Evolutionary conservation across 2,888 invertebrate genomes (phyloP), one percentile per base, ranked within the genome.

Genomic region (Morpho deidamia): DNA sequence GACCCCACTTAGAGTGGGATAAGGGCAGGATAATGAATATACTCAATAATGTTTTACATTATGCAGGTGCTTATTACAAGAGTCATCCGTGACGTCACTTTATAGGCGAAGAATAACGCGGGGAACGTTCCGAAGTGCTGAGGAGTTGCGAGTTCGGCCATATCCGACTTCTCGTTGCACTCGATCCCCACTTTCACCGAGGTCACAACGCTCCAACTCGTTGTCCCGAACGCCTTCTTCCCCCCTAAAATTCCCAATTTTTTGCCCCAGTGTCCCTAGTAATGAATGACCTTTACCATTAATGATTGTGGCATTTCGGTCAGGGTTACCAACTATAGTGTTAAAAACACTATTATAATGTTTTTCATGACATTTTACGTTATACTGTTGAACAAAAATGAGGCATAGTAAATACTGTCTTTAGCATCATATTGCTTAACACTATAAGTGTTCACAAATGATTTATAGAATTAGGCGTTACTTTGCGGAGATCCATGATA

Each of bases 21-120:
- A n/a, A n/a, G n/a, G n/a, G n/a, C n/a, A n/a, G n/a, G n/a, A n/a
- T n/a, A n/a, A n/a, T n/a, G n/a, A n/a, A n/a, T n/a, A n/a, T n/a
- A n/a, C n/a, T n/a, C n/a, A n/a, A n/a, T n/a, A 8, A 35, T 47
- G 12, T 39, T 52, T 46, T 41, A 14, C 44, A 33, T 51, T 8
- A 39, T 54, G 7, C 71, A 88, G 88, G 55, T 88, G 88, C 57
- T 68, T 88, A 7, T 71, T 88, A 37, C 87, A 88, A 72, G 87
- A 87, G 60, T 67, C 82, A 0, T 71, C 80, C 38, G 68, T 77
- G 53, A 75, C 83, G 8, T 79, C 84, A 8, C 60, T 87, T 9
- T 86, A 74, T 62, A 71, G 81, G 14, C 71, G 81, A n/a, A 76
- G 89, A 3, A 74, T 73, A 37, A 74, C 70, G 4, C 80, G 82